A percentile compares a stretch with the other conserved stretches of the same genome.
Conservation (phyloP, 2,888 invertebrate genomes). For the Megamerina dolium region DNA sequence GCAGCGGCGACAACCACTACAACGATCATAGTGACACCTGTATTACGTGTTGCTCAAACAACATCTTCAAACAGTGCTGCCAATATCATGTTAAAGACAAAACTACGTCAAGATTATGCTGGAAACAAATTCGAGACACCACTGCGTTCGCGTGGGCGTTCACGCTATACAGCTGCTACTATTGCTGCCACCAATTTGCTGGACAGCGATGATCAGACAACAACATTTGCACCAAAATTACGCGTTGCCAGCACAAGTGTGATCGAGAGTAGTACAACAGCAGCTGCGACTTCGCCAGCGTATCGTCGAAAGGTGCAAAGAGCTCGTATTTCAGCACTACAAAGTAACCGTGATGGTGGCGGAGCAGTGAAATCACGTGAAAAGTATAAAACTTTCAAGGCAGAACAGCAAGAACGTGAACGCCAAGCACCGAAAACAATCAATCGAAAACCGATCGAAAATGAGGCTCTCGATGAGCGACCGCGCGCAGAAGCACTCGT, state of each 20-base stretch:
- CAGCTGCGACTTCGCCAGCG: conserved; percentile 7
- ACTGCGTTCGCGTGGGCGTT: conserved; percentile 40
- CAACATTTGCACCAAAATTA: conserved; percentile 45
- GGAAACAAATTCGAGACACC: conserved; percentile 20
- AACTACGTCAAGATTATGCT: not conserved
- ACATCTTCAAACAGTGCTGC: no score
- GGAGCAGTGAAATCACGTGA: conserved; percentile 25
- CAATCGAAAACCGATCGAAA: conserved; percentile 27
- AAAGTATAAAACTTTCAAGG: conserved; percentile 33
- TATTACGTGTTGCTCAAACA: conserved; percentile 28
- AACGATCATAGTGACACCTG: conserved; percentile 30
- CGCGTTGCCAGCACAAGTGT: conserved; percentile 22
- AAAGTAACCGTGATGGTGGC: conserved; percentile 17
- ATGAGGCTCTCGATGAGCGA: conserved; percentile 27
- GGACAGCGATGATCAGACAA: conserved; percentile 43
- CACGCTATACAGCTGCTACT: conserved; percentile 43
- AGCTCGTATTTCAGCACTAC: conserved; percentile 24
- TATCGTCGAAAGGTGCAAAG: conserved; percentile 32
- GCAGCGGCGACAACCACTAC: conserved; percentile 23
- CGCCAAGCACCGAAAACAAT: conserved; percentile 5
- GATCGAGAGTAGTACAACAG: conserved; percentile 12
- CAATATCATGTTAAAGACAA: not conserved
- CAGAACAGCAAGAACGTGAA: conserved; percentile 20
- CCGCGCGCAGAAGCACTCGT: conserved; percentile 43
- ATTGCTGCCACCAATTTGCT: conserved; percentile 30